Conservation (phyloP, 2,113 vertebrate genomes). For the Clinocottus analis region DNA sequence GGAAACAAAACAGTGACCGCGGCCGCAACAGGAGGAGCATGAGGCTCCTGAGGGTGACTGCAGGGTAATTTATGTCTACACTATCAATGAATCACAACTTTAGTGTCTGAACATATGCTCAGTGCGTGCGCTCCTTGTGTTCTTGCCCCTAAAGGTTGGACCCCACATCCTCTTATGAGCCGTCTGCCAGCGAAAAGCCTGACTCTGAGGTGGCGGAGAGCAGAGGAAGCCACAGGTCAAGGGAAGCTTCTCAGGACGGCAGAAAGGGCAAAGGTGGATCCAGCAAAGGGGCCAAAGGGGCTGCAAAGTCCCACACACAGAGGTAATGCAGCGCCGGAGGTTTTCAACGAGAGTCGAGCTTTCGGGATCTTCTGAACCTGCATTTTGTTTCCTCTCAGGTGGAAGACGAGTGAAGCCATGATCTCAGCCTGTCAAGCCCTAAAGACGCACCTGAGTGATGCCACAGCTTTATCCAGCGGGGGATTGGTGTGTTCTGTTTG, state of each 20-base stretch:
- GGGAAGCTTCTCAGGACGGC: constrained; percentile 36
- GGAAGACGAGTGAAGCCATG: constrained; percentile 92
- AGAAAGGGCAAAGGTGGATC: constrained; percentile 52
- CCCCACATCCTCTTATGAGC: constrained; percentile 44
- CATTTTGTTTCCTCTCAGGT: constrained; percentile 79
- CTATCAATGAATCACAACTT: no score
- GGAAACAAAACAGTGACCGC: constrained; percentile 88
- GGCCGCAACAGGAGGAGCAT: constrained; percentile 89
- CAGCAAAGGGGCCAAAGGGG: constrained; percentile 61
- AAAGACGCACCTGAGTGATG: constrained; percentile 88
- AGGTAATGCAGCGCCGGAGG: constrained; percentile 78
- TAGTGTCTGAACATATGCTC: not conserved
- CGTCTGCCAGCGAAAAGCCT: constrained; percentile 32
- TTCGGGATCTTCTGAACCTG: not conserved
- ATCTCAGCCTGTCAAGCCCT: constrained; percentile 90
- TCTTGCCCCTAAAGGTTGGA: constrained; percentile 61
- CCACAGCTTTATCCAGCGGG: constrained; percentile 86
- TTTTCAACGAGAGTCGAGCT: not conserved
- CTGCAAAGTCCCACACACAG: constrained; percentile 84
- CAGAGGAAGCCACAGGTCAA: constrained; percentile 46
- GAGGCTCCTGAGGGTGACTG: constrained; percentile 89
- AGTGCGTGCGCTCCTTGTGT: not conserved
- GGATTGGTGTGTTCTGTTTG: constrained; percentile 88
- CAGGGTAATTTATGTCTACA: constrained; percentile 84
- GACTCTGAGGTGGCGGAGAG: constrained; percentile 60